These are phyloP conservation scores for Luperina testacea DNA, from an alignment of 2,888 invertebrate genomes.

Conservation along the genomic window DNA sequence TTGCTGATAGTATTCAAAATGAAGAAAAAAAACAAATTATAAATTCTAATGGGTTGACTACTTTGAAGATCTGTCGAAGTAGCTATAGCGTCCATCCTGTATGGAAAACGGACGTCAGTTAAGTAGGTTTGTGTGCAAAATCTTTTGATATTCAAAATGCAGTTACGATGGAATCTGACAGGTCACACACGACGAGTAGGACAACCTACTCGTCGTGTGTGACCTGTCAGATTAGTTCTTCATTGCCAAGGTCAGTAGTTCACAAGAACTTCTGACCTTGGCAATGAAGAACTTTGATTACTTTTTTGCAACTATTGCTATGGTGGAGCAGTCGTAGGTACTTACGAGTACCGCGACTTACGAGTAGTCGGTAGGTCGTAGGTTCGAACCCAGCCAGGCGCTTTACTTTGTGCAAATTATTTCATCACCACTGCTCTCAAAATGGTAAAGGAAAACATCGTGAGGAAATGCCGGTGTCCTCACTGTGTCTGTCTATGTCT, in stretches of 20 bases:
- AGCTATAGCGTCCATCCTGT: too few species aligned
- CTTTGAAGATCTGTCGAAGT: neutral
- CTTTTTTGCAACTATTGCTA: neutral
- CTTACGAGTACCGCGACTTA: neutral
- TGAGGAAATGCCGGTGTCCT: too few species aligned
- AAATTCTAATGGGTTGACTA: neutral
- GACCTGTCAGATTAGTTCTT: too few species aligned
- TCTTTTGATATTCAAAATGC: neutral
- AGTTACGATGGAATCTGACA: neutral
- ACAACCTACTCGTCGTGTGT: too few species aligned
- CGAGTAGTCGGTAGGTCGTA: neutral
- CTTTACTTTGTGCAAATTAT: neutral
- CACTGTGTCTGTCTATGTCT: too few species aligned
- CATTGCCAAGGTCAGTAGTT: too few species aligned
- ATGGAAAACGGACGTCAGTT: neutral
- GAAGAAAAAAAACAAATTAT: neutral
- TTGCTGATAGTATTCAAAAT: neutral
- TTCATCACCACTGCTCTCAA: neutral
- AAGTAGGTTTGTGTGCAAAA: too few species aligned
- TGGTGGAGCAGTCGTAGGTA: too few species aligned
- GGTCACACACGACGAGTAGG: neutral
- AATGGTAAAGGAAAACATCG: neutral
- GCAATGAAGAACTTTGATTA: neutral
- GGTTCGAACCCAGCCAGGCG: neutral
- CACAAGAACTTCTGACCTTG: constrained; percentile 30